A percentile compares a stretch with the other conserved stretches of the same genome.
These are phyloP conservation scores for Acestrorhynchus altus DNA, from an alignment of 2,797 vertebrate genomes.

Conservation along the genomic window DNA sequence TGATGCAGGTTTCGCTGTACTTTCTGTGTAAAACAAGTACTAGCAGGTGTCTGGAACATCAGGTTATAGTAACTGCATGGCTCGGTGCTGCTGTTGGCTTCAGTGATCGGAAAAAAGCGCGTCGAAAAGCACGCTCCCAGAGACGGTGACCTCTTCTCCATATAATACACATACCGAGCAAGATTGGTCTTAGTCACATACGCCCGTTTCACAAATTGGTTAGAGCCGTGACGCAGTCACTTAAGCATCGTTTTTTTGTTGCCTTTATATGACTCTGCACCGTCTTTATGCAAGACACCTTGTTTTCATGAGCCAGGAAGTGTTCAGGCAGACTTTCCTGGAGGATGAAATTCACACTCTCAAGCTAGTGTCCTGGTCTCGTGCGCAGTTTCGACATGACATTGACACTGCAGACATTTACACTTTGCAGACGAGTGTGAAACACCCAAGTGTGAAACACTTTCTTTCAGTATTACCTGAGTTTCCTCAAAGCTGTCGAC, in stretches of 20 bases:
- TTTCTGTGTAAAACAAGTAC: slow-evolving; percentile 45
- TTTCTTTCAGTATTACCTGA: slow-evolving; percentile 5
- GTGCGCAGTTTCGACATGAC: slow-evolving; percentile 15
- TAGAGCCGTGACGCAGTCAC: neutral
- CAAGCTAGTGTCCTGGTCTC: neutral
- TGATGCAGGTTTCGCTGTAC: slow-evolving; percentile 34
- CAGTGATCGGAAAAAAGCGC: slow-evolving; percentile 23
- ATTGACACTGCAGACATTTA: neutral
- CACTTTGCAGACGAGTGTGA: no score
- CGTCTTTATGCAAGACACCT: neutral
- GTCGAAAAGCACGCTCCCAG: neutral
- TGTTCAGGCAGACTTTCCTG: neutral
- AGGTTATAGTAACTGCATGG: slow-evolving; percentile 40
- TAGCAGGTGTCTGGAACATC: slow-evolving; percentile 43
- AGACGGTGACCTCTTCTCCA: slow-evolving; percentile 26
- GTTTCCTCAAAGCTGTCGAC: neutral
- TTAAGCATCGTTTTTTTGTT: neutral
- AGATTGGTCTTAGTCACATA: slow-evolving; percentile 20
- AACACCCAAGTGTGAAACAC: no score
- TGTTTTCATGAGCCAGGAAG: neutral
- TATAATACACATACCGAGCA: slow-evolving; percentile 11
- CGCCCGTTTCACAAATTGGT: neutral
- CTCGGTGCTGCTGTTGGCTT: slow-evolving; percentile 4
- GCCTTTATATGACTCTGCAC: neutral
- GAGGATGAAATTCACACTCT: neutral